Percentiles rank a stretch among this genome's conserved stretches.
Evolutionary conservation across 2,888 invertebrate species (phyloP).

Genomic region (Orthosia gothica): DNA sequence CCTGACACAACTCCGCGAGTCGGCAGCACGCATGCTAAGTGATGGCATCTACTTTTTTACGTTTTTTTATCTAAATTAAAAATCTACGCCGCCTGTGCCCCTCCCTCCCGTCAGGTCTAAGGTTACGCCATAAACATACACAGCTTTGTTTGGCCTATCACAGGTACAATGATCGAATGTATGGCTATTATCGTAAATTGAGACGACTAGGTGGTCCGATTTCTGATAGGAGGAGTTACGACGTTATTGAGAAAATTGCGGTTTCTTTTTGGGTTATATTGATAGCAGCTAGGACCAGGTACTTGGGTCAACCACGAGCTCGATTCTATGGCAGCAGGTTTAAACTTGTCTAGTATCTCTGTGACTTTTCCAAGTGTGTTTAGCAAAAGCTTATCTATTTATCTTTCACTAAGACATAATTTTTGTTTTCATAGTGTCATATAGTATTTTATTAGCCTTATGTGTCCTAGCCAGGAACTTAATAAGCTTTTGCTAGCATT

Average conservation of each 20-base stretch:
- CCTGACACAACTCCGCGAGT: constrained; percentile 39
- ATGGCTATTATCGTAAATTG: constrained; percentile 40
- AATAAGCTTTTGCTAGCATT: neutral
- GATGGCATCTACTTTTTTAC: constrained; percentile 78
- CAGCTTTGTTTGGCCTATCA: constrained; percentile 52
- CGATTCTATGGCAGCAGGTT: neutral
- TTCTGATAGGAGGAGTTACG: constrained; percentile 1
- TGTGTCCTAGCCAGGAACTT: no score
- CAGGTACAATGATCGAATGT: constrained; percentile 47
- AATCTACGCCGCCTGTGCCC: constrained; percentile 74
- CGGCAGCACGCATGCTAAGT: constrained; percentile 72
- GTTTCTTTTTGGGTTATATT: constrained; percentile 4
- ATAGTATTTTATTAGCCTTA: neutral
- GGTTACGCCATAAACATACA: constrained; percentile 72
- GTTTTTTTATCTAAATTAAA: constrained; percentile 87
- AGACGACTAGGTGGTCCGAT: constrained; percentile 39
- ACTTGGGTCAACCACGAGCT: neutral
- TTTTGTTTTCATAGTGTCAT: no score
- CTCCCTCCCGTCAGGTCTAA: constrained; percentile 72
- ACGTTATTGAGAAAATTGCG: constrained; percentile 13
- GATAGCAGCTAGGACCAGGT: neutral
- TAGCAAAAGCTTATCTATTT: no score
- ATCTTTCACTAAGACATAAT: no score
- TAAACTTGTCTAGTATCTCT: neutral
- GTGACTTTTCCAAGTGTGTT: neutral